phyloP scores from a whole-genome alignment of 2,888 invertebrate species.

The Crematogaster levior region DNA sequence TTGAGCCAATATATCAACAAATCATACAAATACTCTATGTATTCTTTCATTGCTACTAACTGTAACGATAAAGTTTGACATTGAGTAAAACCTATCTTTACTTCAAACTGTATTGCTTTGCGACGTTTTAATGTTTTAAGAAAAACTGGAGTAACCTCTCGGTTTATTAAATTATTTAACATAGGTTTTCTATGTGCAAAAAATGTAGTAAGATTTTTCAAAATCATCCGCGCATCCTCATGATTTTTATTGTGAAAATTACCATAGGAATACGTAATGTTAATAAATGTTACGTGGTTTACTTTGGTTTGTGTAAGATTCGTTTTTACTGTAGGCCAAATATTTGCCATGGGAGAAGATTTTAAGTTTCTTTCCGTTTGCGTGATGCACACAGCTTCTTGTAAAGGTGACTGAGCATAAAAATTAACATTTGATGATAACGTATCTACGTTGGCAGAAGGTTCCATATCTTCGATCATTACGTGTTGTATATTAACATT shows the following conservation, averaged over 20 bases:
- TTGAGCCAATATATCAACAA: slow-evolving; percentile 11
- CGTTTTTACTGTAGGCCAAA: neutral
- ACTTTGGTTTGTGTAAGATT: neutral
- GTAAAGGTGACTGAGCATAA: neutral
- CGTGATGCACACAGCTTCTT: neutral
- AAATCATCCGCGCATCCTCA: neutral
- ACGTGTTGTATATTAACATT: neutral
- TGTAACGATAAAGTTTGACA: neutral
- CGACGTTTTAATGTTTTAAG: slow-evolving; percentile 37
- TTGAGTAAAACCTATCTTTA: slow-evolving; percentile 28
- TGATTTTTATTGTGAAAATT: neutral
- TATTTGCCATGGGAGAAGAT: neutral
- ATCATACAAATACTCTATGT: neutral
- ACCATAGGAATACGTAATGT: slow-evolving; percentile 54
- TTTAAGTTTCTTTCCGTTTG: neutral
- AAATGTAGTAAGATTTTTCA: neutral
- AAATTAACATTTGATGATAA: neutral
- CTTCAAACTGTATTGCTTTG: slow-evolving; percentile 45
- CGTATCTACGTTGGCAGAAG: neutral
- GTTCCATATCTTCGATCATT: neutral
- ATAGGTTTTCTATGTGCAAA: neutral
- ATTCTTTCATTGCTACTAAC: neutral
- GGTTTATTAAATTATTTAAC: neutral
- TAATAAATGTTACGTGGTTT: neutral
- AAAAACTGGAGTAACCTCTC: slow-evolving; percentile 17